phyloP scores from a whole-genome alignment of 2,797 vertebrate genomes.

The Eospalax fontanierii region DNA sequence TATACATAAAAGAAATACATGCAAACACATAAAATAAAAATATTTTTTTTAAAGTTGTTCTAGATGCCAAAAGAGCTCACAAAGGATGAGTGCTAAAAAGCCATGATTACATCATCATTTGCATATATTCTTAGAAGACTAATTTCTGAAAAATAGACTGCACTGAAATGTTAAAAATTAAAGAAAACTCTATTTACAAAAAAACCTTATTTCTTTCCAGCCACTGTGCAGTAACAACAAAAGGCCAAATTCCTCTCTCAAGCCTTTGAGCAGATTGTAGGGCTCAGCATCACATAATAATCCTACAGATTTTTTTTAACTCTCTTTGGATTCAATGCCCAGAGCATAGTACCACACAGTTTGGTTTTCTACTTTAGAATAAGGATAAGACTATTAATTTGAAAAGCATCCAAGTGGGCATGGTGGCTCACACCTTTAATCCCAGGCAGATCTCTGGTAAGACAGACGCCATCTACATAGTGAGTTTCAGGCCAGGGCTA shows the following conservation, averaged over 20 bases:
- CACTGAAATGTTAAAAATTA: constrained; percentile 63
- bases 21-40: too few species aligned
- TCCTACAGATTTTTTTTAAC: constrained; percentile 85
- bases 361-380: constrained; percentile 81
- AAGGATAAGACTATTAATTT: constrained; percentile 81
- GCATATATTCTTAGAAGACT: constrained; percentile 29
- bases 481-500: too few species aligned
- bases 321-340: constrained; percentile 80
- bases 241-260: constrained; percentile 85
- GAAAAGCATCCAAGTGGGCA: constrained; percentile 37
- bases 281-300: constrained; percentile 83
- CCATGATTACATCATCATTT: neutral
- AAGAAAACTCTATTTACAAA: constrained; percentile 65
- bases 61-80: neutral
- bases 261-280: constrained; percentile 77
- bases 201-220: constrained; percentile 83
- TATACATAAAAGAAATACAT: too few species aligned
- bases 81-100: neutral
- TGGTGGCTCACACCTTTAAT: too few species aligned
- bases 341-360: constrained; percentile 83
- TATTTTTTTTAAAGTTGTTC: neutral
- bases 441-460: too few species aligned
- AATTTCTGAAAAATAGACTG: constrained; percentile 47
- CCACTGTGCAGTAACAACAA: constrained; percentile 71
- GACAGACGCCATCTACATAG: too few species aligned